These are phyloP conservation scores for Microcebus ravelobensis DNA, from an alignment of 2,113 vertebrate species.

Conservation along the genomic window DNA sequence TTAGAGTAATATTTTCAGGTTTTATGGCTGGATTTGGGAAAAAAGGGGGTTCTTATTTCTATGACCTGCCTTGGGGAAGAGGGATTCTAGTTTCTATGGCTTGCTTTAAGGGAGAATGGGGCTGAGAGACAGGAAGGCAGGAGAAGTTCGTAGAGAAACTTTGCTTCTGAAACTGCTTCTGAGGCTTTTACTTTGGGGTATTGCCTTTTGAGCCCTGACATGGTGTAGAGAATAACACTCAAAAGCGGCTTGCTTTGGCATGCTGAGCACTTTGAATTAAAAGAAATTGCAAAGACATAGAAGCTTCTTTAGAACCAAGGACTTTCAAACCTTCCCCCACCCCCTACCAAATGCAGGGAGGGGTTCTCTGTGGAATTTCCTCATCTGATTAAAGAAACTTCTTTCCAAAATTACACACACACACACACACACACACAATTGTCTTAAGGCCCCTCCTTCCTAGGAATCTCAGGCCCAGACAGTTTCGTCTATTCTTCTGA, in stretches of 20 bases:
- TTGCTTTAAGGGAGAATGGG: neutral
- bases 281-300: neutral
- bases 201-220: neutral
- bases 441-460: neutral
- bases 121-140: neutral
- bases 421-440: neutral
- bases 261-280: neutral
- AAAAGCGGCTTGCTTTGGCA: neutral
- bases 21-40: neutral
- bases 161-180: neutral
- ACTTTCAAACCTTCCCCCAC: neutral
- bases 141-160: neutral
- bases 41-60: neutral
- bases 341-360: neutral
- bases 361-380: neutral
- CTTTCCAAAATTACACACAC: neutral
- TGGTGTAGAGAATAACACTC: neutral
- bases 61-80: neutral
- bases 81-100: neutral
- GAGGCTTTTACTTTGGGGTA: neutral
- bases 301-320: neutral
- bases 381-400: neutral
- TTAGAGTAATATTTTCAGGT: neutral
- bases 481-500: neutral
- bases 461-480: neutral